Evolutionary conservation across 1,140 invertebrate species (phyloP), one percentile per base, ranked within the genome.

Genomic region (Danaus plexippus): DNA sequence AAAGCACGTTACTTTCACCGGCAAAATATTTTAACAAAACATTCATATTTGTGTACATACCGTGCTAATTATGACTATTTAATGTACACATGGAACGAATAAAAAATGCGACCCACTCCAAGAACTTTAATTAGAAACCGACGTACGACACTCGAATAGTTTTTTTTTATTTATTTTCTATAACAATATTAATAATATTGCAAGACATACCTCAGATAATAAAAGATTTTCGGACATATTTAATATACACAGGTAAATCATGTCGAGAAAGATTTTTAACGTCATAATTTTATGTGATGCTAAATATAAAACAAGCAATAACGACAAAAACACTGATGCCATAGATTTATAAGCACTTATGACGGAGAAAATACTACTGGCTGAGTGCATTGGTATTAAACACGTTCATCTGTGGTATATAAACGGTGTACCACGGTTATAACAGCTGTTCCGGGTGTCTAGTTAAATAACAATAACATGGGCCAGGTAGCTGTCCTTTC

Each of bases 401-500:
- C 22, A 32, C 22, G 22, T 32, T 32, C 22, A 32, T 32, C 22
- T 32, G 22, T 32, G 22, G 22, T 32, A 32, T 8, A 32, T 32
- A 32, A 32, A 32, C 22, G 22, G 22, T 32, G 22, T 32, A 6
- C 22, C 22, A 32, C 22, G 22, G 22, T 22, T 18, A 41, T 48
- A 42, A 48, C 54, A 57, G 54, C 59, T 49, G 63, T 52, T 54
- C 50, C 51, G 41, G 44, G 44, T 46, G 13, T 32, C 52, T 59
- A 43, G 3, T 15, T 11, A 41, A 41, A 15, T 44, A 40, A 58
- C 48, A 66, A 58, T 59, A 56, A 64, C 52, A 59, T 44, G 46
- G 63, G 59, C 61, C 67, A 69, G 67, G 67, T 67, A 67, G 64
- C 57, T 59, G 45, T 18, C 61, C 49, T 47, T 47, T n/a, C n/a